phyloP scores from a whole-genome alignment of 1,140 invertebrate genomes.

The Chironomus striatipennis region DNA sequence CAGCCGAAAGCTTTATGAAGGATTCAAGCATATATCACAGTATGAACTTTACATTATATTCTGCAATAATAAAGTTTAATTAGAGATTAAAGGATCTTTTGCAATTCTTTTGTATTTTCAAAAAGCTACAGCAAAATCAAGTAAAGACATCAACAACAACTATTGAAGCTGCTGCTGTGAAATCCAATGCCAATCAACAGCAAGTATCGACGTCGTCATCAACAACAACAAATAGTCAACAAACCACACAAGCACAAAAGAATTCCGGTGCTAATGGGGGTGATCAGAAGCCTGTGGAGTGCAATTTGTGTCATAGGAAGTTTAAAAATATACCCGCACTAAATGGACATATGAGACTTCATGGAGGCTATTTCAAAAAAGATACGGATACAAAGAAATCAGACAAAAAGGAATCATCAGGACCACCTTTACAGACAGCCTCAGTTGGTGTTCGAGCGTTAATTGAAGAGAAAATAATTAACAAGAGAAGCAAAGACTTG shows the following conservation, averaged over 20 bases:
- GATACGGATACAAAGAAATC: conserved; percentile 77
- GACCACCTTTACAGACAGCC: conserved; percentile 76
- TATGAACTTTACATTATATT: too few species aligned
- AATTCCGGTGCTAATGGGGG: conserved; percentile 27
- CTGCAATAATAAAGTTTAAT: too few species aligned
- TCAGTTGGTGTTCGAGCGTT: conserved; percentile 77
- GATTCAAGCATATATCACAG: too few species aligned
- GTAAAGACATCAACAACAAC: conserved; percentile 30
- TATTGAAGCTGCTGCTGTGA: conserved; percentile 6
- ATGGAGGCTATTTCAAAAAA: conserved; percentile 96
- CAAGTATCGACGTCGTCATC: conserved; percentile 37
- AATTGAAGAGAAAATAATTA: conserved; percentile 87
- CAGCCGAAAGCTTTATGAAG: too few species aligned
- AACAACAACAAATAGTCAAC: conserved; percentile 28
- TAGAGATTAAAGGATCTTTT: too few species aligned
- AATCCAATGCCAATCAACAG: conserved; percentile 32
- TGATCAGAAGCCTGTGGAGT: conserved; percentile 77
- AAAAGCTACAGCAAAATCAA: conserved; percentile 17
- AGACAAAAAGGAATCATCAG: conserved; percentile 71
- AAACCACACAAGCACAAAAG: background rate
- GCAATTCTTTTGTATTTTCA: too few species aligned
- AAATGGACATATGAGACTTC: conserved; percentile 93
- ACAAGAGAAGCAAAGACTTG: conserved; percentile 50
- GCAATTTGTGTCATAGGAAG: conserved; percentile 85
- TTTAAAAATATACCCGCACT: conserved; percentile 96